Conservation (phyloP, 2,797 vertebrate species). For the Pangasius krempfi region DNA sequence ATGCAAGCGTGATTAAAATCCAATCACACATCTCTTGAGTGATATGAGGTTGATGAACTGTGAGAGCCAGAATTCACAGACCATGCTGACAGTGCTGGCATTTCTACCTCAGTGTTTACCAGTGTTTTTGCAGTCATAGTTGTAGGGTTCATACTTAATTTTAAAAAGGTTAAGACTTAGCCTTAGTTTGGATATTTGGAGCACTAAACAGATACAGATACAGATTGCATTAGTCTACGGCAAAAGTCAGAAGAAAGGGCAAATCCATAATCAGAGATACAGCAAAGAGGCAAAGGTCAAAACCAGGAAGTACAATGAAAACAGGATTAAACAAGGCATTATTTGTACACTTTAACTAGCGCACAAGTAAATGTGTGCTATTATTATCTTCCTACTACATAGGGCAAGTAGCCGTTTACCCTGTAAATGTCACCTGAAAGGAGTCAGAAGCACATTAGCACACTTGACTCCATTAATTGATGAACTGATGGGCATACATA, state of each 20-base stretch:
- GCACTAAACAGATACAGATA: not conserved
- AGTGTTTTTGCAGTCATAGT: not conserved
- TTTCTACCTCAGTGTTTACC: not conserved
- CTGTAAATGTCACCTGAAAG: not conserved
- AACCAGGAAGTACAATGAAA: not conserved
- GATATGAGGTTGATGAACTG: not conserved
- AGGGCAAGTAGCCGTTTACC: not conserved
- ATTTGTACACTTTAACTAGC: not conserved
- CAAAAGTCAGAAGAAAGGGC: not conserved
- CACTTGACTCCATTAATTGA: conserved; percentile 1
- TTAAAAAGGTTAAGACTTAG: not conserved
- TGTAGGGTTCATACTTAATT: not conserved
- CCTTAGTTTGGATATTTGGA: not conserved
- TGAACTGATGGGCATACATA: not conserved
- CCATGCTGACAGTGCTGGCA: not conserved
- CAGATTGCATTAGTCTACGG: not conserved
- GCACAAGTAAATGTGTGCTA: not conserved
- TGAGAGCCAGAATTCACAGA: not conserved
- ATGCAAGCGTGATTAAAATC: not conserved
- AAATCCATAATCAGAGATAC: conserved; percentile 3
- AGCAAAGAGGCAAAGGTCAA: not conserved
- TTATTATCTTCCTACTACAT: not conserved
- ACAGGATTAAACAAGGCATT: not conserved
- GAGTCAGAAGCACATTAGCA: not conserved
- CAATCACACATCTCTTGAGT: not conserved